Evolutionary conservation across 2,888 invertebrate genomes (phyloP), one percentile per base, ranked within the genome.

Genomic region (Dynastes tityus): DNA sequence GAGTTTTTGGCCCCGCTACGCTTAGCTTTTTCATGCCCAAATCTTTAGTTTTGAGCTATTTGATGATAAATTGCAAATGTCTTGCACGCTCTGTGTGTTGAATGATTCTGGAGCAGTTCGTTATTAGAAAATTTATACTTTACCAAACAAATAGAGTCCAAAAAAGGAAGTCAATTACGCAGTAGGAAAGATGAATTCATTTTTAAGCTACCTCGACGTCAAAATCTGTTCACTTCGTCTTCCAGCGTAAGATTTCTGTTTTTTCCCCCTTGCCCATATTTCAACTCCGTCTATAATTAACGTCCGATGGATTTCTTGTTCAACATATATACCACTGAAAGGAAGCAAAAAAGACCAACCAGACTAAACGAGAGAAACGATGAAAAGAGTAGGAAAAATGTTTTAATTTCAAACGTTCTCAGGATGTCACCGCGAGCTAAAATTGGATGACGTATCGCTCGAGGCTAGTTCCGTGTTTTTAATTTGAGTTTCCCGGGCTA

Each of bases 371-470:
- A 5, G 55, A 55, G 22, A 55, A 55, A 55, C 55, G 55, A 68
- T n/a, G 9, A 8, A 5, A 45, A 8, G 11, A 45, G 8, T 11
- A 29, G 51, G 51, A 68, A 68, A 68, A 68, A 68, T 68, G 68
- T 68, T 68, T 68, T 51, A 68, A 68, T 68, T 68, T 68, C 68
- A 51, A 68, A 29, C 51, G 68, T 27, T 68, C 51, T n/a, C 68
- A 16, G 51, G 68, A 51, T 49, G 51, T 22, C 22, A 53, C 16
- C 22, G 22, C 49, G 49, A 67, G 49, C 49, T 68, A 40, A 29
- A 68, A 68, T 68, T 68, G 51, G 68, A 68, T 68, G 51, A 68
- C 68, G 51, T 68, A 68, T 51, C n/a, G 65, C 40, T 9, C 65
- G 45, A 40, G 68, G 49, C 51, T 27, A 68, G 51, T 68, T 32